These are phyloP conservation scores for Drosophila pegasa DNA, from an alignment of 2,888 invertebrate genomes.

Conservation along the genomic window DNA sequence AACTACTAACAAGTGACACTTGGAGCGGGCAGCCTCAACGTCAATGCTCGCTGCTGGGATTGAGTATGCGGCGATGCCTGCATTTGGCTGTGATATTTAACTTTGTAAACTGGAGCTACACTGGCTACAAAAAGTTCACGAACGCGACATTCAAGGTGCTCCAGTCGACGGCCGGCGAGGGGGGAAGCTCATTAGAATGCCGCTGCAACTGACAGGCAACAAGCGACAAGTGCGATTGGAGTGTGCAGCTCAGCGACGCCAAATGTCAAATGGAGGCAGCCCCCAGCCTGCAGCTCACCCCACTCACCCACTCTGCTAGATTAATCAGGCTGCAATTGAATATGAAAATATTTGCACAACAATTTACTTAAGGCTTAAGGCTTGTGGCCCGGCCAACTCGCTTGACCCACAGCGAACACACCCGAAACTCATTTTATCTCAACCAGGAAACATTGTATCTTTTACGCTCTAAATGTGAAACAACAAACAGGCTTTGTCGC, in stretches of 20 bases:
- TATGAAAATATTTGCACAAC: conserved; percentile 54
- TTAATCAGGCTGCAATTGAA: conserved; percentile 41
- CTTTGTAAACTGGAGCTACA: conserved; percentile 41
- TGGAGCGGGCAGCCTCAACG: conserved; percentile 3
- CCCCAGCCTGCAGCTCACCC: background rate
- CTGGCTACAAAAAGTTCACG: conserved; percentile 65
- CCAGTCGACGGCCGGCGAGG: conserved; percentile 27
- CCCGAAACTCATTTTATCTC: conserved; percentile 69
- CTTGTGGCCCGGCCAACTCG: conserved; percentile 22
- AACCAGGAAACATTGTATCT: conserved; percentile 76
- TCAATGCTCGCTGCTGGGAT: conserved; percentile 11
- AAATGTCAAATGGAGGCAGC: conserved; percentile 48
- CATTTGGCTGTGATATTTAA: conserved; percentile 64
- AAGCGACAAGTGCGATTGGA: conserved; percentile 48
- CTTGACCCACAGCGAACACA: conserved; percentile 54
- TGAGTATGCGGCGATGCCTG: conserved; percentile 26
- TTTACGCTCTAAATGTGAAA: conserved; percentile 12
- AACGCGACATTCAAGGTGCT: conserved; percentile 56
- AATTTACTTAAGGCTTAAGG: conserved; percentile 26
- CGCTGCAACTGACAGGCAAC: conserved; percentile 59
- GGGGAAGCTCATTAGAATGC: conserved; percentile 69
- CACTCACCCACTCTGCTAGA: conserved; percentile 2
- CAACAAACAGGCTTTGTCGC: conserved; percentile 34
- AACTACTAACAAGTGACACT: conserved; percentile 26
- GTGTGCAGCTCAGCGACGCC: conserved; percentile 22